phyloP scores from a whole-genome alignment of 2,888 invertebrate species.

The Diploptera punctata region DNA sequence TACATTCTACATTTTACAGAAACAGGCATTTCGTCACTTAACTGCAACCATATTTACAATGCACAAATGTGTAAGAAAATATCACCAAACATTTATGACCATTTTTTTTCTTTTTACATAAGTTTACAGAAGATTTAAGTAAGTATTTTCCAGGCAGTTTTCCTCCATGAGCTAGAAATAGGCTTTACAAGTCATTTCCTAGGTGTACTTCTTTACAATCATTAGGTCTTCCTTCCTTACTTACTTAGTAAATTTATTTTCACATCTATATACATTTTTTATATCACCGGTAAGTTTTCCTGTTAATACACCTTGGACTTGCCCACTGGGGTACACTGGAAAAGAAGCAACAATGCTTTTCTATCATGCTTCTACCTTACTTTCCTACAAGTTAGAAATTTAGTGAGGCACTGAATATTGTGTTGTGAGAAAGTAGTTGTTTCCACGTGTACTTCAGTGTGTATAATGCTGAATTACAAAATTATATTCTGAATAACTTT shows the following conservation, averaged over 20 bases:
- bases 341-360: slow-evolving; percentile 34
- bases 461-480: slow-evolving; percentile 28
- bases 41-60: slow-evolving; percentile 43
- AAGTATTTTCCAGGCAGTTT: slow-evolving; percentile 40
- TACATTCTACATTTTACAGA: slow-evolving; percentile 44
- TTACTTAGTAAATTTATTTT: background rate
- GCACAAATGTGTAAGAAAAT: slow-evolving; percentile 45
- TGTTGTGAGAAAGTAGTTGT: background rate
- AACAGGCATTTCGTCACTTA: slow-evolving; percentile 43
- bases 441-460: slow-evolving; percentile 21
- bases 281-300: background rate
- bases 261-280: background rate
- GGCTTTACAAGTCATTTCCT: slow-evolving; percentile 8
- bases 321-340: slow-evolving; percentile 21
- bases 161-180: slow-evolving; percentile 16
- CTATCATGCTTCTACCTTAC: slow-evolving; percentile 24
- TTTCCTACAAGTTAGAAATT: slow-evolving; percentile 24
- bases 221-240: background rate
- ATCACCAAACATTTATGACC: slow-evolving; percentile 41
- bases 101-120: slow-evolving; percentile 22
- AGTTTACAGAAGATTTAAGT: slow-evolving; percentile 29
- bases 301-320: slow-evolving; percentile 4
- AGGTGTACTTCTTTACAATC: background rate
- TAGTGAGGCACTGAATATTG: slow-evolving; percentile 41
- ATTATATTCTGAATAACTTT: slow-evolving; percentile 27